Evolutionary conservation across 2,113 vertebrate genomes (phyloP).

Genomic region (Budorcas taxicolor): DNA sequence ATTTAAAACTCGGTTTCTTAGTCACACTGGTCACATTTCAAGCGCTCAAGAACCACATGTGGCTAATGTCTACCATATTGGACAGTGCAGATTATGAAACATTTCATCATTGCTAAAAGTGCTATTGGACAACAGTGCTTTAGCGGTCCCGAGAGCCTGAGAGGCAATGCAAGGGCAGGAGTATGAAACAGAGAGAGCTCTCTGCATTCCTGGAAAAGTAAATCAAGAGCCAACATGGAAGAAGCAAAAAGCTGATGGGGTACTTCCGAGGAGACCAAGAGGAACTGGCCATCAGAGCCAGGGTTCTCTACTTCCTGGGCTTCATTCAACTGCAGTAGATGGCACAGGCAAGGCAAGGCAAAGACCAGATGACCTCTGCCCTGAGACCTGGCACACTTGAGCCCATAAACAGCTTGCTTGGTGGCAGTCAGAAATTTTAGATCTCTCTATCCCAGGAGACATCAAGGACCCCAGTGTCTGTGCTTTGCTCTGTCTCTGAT

Average conservation of each 20-base stretch:
- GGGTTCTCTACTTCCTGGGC: not conserved
- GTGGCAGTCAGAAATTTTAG: not conserved
- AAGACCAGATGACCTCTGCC: not conserved
- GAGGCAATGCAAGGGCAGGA: not conserved
- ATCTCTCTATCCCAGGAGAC: not conserved
- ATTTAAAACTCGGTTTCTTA: not conserved
- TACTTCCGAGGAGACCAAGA: not conserved
- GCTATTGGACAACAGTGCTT: not conserved
- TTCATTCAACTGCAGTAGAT: not conserved
- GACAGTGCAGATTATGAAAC: not conserved
- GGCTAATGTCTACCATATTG: not conserved
- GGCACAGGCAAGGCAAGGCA: not conserved
- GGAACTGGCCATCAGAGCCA: not conserved
- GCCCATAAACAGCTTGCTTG: not conserved
- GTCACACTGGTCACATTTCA: not conserved
- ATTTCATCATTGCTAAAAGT: not conserved
- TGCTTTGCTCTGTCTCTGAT: slow-evolving; percentile 5
- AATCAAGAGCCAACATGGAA: not conserved
- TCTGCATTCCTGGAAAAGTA: slow-evolving; percentile 7
- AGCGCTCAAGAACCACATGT: not conserved
- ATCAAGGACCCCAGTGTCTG: not conserved
- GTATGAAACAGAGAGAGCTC: not conserved
- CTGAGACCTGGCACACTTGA: not conserved
- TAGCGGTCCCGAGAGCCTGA: not conserved
- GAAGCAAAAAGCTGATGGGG: not conserved